Conservation (phyloP, 2,888 invertebrate species). For the Cephus rjabovi region DNA sequence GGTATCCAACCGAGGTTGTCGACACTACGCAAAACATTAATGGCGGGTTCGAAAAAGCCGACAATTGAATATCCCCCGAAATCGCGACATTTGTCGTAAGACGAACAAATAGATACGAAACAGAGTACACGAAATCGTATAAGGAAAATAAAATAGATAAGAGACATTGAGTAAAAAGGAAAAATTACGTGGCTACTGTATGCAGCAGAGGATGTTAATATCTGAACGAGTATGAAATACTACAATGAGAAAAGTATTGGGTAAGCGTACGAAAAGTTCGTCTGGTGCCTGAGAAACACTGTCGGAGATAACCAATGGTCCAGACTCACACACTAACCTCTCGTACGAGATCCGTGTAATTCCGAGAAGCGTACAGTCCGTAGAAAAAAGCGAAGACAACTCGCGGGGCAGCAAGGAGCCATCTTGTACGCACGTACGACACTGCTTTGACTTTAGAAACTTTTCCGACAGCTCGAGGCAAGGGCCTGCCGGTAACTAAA, state of each 20-base stretch:
- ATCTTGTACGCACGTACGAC: neutral
- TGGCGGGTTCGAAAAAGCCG: neutral
- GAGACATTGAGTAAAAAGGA: neutral
- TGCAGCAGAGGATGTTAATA: neutral
- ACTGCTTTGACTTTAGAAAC: neutral
- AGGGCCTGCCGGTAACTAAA: neutral
- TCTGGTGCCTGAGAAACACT: constrained; percentile 46
- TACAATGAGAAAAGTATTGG: neutral
- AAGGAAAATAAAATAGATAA: neutral
- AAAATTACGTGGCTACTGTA: neutral
- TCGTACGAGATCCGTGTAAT: constrained; percentile 49
- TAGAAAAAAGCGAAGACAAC: constrained; percentile 46
- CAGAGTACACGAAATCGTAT: neutral
- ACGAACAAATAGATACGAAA: neutral
- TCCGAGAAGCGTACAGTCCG: constrained; percentile 62
- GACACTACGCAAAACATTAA: neutral
- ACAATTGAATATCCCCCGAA: neutral
- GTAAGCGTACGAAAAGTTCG: neutral
- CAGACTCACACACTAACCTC: constrained; percentile 35
- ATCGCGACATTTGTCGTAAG: neutral
- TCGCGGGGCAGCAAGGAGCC: neutral
- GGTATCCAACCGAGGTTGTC: constrained; percentile 12
- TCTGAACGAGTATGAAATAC: neutral
- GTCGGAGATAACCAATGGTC: constrained; percentile 47
- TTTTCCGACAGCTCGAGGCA: neutral